Percentiles rank a stretch among this genome's conserved stretches.
These are phyloP conservation scores for Eugnorisma glareosa DNA, from an alignment of 2,888 invertebrate species.

Conservation along the genomic window DNA sequence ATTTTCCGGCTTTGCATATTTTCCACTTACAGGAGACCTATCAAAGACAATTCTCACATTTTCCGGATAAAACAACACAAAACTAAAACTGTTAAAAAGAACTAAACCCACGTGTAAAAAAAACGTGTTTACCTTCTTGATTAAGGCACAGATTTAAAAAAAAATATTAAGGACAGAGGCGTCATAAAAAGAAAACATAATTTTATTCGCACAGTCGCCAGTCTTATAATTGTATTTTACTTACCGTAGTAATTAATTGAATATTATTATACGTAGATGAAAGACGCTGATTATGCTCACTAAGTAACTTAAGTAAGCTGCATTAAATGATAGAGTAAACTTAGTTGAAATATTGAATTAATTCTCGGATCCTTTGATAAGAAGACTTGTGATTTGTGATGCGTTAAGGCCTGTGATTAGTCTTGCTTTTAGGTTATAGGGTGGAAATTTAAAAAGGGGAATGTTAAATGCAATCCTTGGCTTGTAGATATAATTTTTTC, in stretches of 20 bases:
- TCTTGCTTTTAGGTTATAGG: slow-evolving; percentile 1
- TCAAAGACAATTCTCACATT: background rate
- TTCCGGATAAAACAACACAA: background rate
- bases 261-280: slow-evolving; percentile 54
- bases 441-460: slow-evolving; percentile 1
- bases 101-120: slow-evolving; percentile 16
- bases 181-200: slow-evolving; percentile 49
- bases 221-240: slow-evolving; percentile 48
- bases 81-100: slow-evolving; percentile 2
- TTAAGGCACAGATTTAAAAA: too few relatives aligned
- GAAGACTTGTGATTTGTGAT: slow-evolving; percentile 22
- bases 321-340: slow-evolving; percentile 44
- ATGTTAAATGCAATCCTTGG: background rate
- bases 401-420: slow-evolving; percentile 25
- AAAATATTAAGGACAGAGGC: too few relatives aligned
- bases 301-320: slow-evolving; percentile 47
- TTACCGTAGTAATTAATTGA: slow-evolving; percentile 52
- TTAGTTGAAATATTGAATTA: slow-evolving; percentile 43
- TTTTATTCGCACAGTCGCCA: slow-evolving; percentile 38
- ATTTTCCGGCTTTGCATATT: background rate
- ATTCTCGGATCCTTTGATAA: slow-evolving; percentile 39
- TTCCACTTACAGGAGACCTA: background rate
- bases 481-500: background rate
- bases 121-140: slow-evolving; percentile 36
- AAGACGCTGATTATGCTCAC: slow-evolving; percentile 54